phyloP scores from a whole-genome alignment of 2,797 vertebrate species.

The Rhinogobio ventralis region DNA sequence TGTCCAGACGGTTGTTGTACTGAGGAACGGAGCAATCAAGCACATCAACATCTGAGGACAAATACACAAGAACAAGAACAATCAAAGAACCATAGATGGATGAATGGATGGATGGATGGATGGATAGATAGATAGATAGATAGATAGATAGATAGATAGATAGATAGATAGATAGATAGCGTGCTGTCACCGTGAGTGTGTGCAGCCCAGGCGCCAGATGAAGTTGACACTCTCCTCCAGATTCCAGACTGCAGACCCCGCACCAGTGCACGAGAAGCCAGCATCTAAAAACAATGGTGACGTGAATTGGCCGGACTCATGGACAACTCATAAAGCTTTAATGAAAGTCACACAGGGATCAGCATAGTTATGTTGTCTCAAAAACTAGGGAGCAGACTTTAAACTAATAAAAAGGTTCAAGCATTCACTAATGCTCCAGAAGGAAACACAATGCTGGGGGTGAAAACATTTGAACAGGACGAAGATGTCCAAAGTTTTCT shows the following conservation, averaged over 20 bases:
- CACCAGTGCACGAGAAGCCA: conserved; percentile 55
- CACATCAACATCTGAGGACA: conserved; percentile 51
- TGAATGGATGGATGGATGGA: background rate
- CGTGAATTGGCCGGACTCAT: background rate
- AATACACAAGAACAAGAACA: background rate
- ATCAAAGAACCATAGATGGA: background rate
- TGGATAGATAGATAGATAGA: background rate
- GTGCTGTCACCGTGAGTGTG: conserved; percentile 53
- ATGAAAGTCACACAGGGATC: background rate
- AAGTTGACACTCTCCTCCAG: conserved; percentile 62
- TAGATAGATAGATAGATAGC: background rate
- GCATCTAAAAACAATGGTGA: conserved; percentile 56
- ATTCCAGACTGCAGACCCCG: conserved; percentile 55
- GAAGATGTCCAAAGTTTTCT: too few relatives aligned
- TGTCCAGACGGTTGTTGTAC: conserved; percentile 67
- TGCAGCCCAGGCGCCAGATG: conserved; percentile 46
- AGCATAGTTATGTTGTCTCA: too few relatives aligned
- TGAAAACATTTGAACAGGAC: too few relatives aligned
- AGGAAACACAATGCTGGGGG: too few relatives aligned
- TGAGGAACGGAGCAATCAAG: conserved; percentile 65
- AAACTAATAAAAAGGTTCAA: too few relatives aligned
- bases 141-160: background rate
- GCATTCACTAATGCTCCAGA: too few relatives aligned
- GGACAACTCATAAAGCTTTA: background rate
- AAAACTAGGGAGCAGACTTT: too few relatives aligned